Evolutionary conservation across 2,113 vertebrate species (phyloP), one percentile per base, ranked within the genome.

Genomic region (Erythrocebus patas): DNA sequence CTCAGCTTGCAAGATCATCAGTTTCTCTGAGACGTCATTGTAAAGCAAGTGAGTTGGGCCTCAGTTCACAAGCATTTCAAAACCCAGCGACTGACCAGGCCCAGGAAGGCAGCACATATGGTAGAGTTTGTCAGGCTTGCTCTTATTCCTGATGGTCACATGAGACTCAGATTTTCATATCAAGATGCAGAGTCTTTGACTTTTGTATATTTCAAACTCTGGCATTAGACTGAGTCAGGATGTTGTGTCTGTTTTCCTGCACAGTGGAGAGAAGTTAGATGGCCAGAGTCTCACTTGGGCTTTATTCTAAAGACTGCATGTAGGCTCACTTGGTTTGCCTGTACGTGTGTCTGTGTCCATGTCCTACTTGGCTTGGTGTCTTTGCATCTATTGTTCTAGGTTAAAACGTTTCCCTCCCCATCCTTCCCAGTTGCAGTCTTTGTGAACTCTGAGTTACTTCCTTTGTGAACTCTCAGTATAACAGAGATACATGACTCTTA

Each of bases 181-280:
- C 50, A 89, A 93, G 38, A 92, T 97, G 61, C 23, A 84, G 75
- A 93, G 94, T 92, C 95, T 91, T 96, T 95, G 98, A 98, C 94
- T 91, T 98, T 97, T 95, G 86, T 97, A 5, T 70, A 95, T 98
- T 84, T 97, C 52, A 96, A 78, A 45, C 57, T 76, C 35, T 93
- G 84, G 14, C 75, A 14, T 64, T 87, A 61, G 76, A 73, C 30
- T 0, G 8, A 84, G 48, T 61, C 45, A 73, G 55, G 70, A 59
- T 12, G 10, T 40, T 73, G 38, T 70, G 64, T 38, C 61, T 87
- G 50, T 93, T 92, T 82, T 61, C 80, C 59, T 78, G 76, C 9
- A n/a, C 64, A 25, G 55, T 12, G 27, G 72, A 90, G 52, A 90
- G 83, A 55, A 88, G 50, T 80, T 52, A 43, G 38, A 27, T 90